phyloP scores from a whole-genome alignment of 2,888 invertebrate species.

The Anagyrus pseudococci region DNA sequence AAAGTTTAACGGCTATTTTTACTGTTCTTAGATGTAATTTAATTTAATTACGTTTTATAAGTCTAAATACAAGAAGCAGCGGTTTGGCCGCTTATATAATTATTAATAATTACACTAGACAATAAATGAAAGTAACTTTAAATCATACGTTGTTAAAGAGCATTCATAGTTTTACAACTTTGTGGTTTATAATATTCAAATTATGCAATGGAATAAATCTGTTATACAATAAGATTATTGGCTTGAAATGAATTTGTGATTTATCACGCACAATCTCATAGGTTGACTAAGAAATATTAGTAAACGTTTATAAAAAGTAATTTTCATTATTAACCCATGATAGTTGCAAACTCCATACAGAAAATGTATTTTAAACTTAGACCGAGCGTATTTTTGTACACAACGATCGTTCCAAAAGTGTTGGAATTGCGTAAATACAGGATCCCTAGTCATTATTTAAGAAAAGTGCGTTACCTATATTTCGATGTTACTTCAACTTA shows the following conservation, averaged over 20 bases:
- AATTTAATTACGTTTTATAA: no score
- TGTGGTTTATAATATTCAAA: slow-evolving; percentile 21
- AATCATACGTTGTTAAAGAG: slow-evolving; percentile 24
- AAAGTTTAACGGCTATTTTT: slow-evolving; percentile 5
- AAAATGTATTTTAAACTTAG: neutral
- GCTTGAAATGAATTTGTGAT: slow-evolving; percentile 12
- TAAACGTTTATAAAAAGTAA: slow-evolving; percentile 15
- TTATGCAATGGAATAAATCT: slow-evolving; percentile 4
- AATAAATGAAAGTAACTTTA: slow-evolving; percentile 26
- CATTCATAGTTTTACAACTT: slow-evolving; percentile 21
- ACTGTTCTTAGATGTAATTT: neutral
- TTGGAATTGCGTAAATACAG: slow-evolving; percentile 51
- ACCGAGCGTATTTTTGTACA: slow-evolving; percentile 57
- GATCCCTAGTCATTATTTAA: slow-evolving; percentile 57
- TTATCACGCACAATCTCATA: slow-evolving; percentile 24
- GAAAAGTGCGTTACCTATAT: slow-evolving; percentile 54
- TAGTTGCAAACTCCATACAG: slow-evolving; percentile 3
- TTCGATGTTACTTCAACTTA: slow-evolving; percentile 50
- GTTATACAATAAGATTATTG: slow-evolving; percentile 12
- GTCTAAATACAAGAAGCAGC: no score
- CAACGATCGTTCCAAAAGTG: slow-evolving; percentile 54
- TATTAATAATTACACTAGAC: slow-evolving; percentile 10
- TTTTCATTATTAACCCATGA: slow-evolving; percentile 17
- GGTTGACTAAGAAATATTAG: slow-evolving; percentile 8
- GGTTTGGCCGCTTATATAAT: no score